Evolutionary conservation across 2,113 vertebrate species (phyloP).

Genomic region (Parotia lawesii): DNA sequence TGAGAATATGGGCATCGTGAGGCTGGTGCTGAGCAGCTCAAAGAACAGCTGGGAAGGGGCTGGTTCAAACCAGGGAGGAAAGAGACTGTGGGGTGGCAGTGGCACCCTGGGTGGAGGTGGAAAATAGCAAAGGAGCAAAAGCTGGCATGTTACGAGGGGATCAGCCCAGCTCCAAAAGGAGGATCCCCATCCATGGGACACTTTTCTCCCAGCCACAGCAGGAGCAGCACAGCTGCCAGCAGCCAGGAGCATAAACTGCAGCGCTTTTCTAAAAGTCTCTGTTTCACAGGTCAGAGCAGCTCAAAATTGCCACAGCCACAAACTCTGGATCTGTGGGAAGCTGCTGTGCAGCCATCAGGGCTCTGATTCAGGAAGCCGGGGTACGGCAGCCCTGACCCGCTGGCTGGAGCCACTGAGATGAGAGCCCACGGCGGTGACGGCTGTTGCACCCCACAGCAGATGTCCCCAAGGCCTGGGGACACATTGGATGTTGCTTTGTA

Average conservation of each 20-base stretch:
- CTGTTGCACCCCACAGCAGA: background rate
- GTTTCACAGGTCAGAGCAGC: background rate
- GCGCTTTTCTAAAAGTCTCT: background rate
- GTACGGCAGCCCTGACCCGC: accelerated
- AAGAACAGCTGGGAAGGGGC: background rate
- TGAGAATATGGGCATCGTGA: background rate
- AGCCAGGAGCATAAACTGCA: background rate
- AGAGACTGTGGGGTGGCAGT: background rate
- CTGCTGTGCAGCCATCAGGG: background rate
- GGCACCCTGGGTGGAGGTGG: background rate
- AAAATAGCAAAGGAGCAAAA: background rate
- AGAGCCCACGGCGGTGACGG: accelerated
- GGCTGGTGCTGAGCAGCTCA: background rate
- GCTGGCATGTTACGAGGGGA: background rate
- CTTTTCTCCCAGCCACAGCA: background rate
- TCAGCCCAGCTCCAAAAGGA: accelerated
- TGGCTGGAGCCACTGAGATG: background rate
- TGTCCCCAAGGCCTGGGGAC: background rate
- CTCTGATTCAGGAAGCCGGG: background rate
- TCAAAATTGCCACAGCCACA: background rate
- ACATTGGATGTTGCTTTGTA: accelerated
- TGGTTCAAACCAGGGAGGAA: background rate
- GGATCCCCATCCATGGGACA: accelerated
- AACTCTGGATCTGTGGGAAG: background rate
- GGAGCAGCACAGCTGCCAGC: background rate